phyloP scores from a whole-genome alignment of 2,797 vertebrate genomes.

The Pelodytes ibericus region DNA sequence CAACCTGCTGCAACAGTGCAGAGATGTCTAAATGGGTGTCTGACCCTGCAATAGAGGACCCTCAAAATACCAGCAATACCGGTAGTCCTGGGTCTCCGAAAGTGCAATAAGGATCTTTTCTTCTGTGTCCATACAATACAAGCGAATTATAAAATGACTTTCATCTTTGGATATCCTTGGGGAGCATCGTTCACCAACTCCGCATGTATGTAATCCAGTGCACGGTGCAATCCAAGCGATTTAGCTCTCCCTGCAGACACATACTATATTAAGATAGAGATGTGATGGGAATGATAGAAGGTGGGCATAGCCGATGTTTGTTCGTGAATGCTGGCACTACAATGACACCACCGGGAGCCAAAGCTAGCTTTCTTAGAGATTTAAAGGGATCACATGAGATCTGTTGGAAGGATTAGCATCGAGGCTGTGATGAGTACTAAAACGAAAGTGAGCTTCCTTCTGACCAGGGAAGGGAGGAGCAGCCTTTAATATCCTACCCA shows the following conservation, averaged over 20 bases:
- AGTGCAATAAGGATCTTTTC: too few relatives aligned
- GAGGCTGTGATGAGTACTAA: not conserved
- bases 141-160: too few relatives aligned
- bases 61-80: too few relatives aligned
- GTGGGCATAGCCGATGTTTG: too few relatives aligned
- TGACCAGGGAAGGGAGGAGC: not conserved
- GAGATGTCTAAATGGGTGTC: not conserved
- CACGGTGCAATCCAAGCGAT: not conserved
- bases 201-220: not conserved
- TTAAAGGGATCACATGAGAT: not conserved
- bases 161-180: too few relatives aligned
- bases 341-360: not conserved
- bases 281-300: too few relatives aligned
- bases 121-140: too few relatives aligned
- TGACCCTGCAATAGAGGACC: not conserved
- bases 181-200: not conserved
- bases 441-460: constrained; percentile 23
- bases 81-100: too few relatives aligned
- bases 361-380: not conserved
- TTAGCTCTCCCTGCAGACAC: not conserved
- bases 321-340: too few relatives aligned
- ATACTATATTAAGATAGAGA: too few relatives aligned
- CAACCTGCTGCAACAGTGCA: not conserved
- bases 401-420: not conserved
- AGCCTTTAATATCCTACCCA: not conserved